Percentiles rank a stretch among this genome's conserved stretches.
Evolutionary conservation across 1,140 invertebrate genomes (phyloP).

Genomic region (Drosophila orena): DNA sequence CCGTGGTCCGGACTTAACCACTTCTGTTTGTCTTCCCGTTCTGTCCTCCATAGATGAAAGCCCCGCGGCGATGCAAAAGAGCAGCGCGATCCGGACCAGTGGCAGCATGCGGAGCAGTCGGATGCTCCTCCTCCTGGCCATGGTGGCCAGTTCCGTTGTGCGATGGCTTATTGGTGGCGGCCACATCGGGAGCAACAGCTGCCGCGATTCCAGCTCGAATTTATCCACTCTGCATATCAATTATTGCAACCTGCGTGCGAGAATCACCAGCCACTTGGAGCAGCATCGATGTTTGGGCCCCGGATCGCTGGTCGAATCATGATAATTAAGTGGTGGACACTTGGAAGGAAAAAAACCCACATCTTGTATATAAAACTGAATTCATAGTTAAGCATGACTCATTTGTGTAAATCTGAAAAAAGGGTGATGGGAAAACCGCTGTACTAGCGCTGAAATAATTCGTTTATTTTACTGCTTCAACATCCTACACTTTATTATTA

Average conservation of each 20-base stretch:
- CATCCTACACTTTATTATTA: not conserved
- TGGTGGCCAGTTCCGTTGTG: constrained; percentile 65
- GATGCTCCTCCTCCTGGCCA: constrained; percentile 40
- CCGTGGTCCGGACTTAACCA: not conserved
- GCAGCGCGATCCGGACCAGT: constrained; percentile 70
- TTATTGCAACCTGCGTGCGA: constrained; percentile 46
- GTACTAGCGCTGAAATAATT: not conserved
- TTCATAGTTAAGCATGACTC: constrained; percentile 34
- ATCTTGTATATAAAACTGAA: constrained; percentile 47
- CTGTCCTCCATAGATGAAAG: constrained; percentile 89
- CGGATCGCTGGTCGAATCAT: constrained; percentile 30
- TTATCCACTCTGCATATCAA: constrained; percentile 73
- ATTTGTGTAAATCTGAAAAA: constrained; percentile 20
- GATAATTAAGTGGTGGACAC: constrained; percentile 63
- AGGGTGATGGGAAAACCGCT: constrained; percentile 28
- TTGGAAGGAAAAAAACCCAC: not conserved
- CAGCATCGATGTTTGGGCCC: constrained; percentile 5
- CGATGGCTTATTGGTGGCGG: constrained; percentile 56
- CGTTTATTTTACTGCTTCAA: not conserved
- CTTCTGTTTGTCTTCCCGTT: not conserved
- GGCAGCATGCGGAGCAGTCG: constrained; percentile 12
- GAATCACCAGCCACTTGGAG: constrained; percentile 10
- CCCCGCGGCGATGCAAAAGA: constrained; percentile 94
- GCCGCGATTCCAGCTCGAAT: constrained; percentile 26
- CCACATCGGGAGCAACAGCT: constrained; percentile 3